phyloP scores from a whole-genome alignment of 1,140 invertebrate species.

The Lethrus apterus region DNA sequence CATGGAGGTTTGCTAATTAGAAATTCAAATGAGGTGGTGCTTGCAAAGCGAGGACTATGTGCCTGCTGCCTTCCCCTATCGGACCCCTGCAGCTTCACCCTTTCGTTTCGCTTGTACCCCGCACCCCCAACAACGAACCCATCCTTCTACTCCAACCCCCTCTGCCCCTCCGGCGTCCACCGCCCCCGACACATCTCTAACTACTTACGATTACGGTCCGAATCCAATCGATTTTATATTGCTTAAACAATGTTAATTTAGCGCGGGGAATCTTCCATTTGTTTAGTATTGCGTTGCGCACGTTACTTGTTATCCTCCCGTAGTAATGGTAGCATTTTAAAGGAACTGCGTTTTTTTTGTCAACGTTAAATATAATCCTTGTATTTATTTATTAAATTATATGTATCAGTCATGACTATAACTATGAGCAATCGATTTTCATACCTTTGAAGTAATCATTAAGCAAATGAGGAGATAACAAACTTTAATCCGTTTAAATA shows the following conservation, averaged over 20 bases:
- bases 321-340: too few relatives aligned
- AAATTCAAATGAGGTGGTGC: slow-evolving; percentile 84
- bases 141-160: slow-evolving; percentile 17
- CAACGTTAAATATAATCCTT: too few relatives aligned
- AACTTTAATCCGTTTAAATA: too few relatives aligned
- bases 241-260: slow-evolving; percentile 3
- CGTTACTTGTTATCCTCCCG: too few relatives aligned
- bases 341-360: too few relatives aligned
- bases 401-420: too few relatives aligned
- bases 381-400: too few relatives aligned
- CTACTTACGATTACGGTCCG: slow-evolving; percentile 35
- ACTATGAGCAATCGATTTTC: too few relatives aligned
- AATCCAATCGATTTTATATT: slow-evolving; percentile 41
- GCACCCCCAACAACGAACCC: slow-evolving; percentile 11
- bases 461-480: too few relatives aligned
- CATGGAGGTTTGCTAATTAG: slow-evolving; percentile 85
- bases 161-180: slow-evolving; percentile 22
- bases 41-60: slow-evolving; percentile 37
- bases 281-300: too few relatives aligned
- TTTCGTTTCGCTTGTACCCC: slow-evolving; percentile 13
- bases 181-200: slow-evolving; percentile 34
- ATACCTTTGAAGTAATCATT: too few relatives aligned
- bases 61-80: slow-evolving; percentile 26
- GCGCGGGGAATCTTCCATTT: too few relatives aligned
- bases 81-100: slow-evolving; percentile 40